These are phyloP conservation scores for Loriculus beryllinus DNA, from an alignment of 2,797 vertebrate genomes.

Conservation along the genomic window DNA sequence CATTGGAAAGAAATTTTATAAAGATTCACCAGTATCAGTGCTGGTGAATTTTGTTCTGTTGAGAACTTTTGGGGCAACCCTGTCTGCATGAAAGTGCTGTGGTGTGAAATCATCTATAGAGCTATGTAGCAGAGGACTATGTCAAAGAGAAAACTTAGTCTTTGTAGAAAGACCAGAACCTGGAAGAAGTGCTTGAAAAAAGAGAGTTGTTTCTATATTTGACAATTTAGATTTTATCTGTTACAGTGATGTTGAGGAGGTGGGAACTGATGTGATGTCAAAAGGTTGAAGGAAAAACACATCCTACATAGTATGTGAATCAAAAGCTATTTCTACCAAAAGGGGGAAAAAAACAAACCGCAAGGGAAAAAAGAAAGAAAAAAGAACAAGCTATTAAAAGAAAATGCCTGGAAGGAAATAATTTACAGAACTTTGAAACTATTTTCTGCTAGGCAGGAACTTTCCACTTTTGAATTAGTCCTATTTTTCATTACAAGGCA, in stretches of 20 bases:
- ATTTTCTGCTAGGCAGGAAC: background rate
- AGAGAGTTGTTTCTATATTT: background rate
- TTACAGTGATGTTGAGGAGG: background rate
- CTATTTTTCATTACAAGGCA: background rate
- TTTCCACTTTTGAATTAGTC: background rate
- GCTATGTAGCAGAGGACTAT: background rate
- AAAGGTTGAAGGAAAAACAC: background rate
- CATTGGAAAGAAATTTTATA: background rate
- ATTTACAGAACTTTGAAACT: background rate
- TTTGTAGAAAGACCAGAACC: background rate
- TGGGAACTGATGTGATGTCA: background rate
- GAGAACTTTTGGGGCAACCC: background rate
- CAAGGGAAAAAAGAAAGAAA: background rate
- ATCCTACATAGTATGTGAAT: background rate
- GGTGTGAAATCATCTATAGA: background rate
- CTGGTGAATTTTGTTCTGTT: background rate
- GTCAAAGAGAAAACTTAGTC: background rate
- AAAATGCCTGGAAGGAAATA: background rate
- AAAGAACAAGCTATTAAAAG: background rate
- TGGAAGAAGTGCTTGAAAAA: background rate
- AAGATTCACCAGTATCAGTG: background rate
- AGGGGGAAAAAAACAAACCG: rapidly evolving
- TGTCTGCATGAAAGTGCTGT: background rate
- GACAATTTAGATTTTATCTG: background rate
- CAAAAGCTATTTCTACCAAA: background rate